Evolutionary conservation across 2,113 vertebrate genomes (phyloP), one percentile per base, ranked within the genome.

Genomic region (Ranitomeya imitator): DNA sequence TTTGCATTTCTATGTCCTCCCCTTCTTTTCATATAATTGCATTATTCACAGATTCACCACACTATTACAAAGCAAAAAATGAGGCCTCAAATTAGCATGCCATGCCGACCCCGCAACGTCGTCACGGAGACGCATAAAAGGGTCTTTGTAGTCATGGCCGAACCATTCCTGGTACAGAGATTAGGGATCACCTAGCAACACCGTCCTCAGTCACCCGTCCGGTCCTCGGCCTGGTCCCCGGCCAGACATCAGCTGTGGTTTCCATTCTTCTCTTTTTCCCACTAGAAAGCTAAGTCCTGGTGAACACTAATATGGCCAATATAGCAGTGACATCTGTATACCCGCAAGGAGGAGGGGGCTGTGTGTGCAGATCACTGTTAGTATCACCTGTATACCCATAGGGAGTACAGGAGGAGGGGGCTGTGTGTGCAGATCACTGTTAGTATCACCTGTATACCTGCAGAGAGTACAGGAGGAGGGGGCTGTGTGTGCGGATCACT

Each of bases 121-220:
- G 54, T 80, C 78, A 31, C 52, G 13, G 51, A 55, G 15, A 31
- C 15, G 71, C 18, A 87, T 23, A 87, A 71, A 87, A 31, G 59
- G 61, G 52, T 45, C 86, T 87, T 80, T 87, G 78, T 81, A 23
- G 77, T 57, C 16, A 16, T 3, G 51, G 63, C 31, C 59, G 86
- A 55, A 80, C 86, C 63, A 59, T 45, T 87, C 19, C 63, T 82
- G 79, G 86, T 87, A 12, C 51, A 82, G 31, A 65, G 86, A 87
- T 87, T 87, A 87, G 86, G n/a, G 26, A 80, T 81, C 65, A 6
- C 86, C 86, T 87, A 82, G 86, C 86, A 87, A 87, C 86, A 6
- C 63, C 37, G 74, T n/a, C 86, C 15, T 21, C 26, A 52, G 31
- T 16, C 78, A 0, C 78, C 60, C 60, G 51, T 80, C 45, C 76